Evolutionary conservation across 2,888 invertebrate genomes (phyloP).

Genomic region (Drosophila paramelanica): DNA sequence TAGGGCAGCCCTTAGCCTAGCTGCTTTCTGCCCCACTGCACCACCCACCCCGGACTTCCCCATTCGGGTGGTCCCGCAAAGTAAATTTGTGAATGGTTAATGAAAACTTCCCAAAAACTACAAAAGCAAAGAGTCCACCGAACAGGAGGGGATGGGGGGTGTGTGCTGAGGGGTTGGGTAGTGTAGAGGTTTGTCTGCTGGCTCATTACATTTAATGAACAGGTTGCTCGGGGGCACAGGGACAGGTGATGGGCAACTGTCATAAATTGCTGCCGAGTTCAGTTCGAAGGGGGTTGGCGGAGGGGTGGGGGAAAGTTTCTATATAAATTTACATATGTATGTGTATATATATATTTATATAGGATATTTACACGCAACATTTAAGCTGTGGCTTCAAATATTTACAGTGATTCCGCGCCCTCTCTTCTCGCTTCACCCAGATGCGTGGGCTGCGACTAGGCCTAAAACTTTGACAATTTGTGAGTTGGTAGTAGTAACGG

Average conservation of each 20-base stretch:
- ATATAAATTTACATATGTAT: conserved; percentile 72
- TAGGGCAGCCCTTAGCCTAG: conserved; percentile 18
- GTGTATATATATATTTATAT: conserved; percentile 44
- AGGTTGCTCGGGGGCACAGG: conserved; percentile 43
- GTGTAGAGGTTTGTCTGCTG: conserved; percentile 44
- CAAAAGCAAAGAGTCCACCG: conserved; percentile 12
- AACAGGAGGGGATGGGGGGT: conserved; percentile 1
- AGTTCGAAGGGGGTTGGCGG: neutral
- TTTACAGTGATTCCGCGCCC: conserved; percentile 70
- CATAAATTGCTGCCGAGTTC: conserved; percentile 62
- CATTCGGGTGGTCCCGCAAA: conserved; percentile 62
- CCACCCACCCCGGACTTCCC: too few species aligned
- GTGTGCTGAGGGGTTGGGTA: neutral
- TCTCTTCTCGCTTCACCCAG: neutral
- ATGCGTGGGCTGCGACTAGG: conserved; percentile 26
- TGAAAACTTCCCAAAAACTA: conserved; percentile 65
- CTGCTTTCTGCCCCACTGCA: neutral
- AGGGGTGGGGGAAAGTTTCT: conserved; percentile 25
- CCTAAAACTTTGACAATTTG: conserved; percentile 47
- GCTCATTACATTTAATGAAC: conserved; percentile 77
- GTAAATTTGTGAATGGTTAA: conserved; percentile 83
- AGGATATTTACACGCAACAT: conserved; percentile 80
- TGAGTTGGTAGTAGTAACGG: neutral
- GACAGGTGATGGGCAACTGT: conserved; percentile 70
- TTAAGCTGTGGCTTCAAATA: conserved; percentile 73